Evolutionary conservation across 2,797 vertebrate species (phyloP), one percentile per base, ranked within the genome.

Genomic region (Alectoris magna): DNA sequence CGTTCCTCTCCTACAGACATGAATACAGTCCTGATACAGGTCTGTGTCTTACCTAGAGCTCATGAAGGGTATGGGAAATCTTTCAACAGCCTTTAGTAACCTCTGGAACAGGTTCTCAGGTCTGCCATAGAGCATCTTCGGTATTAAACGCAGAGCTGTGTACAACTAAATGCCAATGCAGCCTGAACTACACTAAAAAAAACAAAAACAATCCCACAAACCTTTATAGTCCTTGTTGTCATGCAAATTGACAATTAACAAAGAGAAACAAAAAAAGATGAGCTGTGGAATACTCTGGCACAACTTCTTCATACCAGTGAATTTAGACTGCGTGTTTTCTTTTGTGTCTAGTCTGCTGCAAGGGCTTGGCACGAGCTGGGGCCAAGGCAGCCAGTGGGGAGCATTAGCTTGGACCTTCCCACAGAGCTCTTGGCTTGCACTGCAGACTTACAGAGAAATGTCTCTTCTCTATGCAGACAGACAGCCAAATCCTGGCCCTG

Each of bases 311-410:
- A 95, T 92, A 96, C 95, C 90, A 84, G 43, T 89, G 91, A 95
- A 95, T 96, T 91, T 91, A 96, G 92, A 95, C 91, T 83, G 46
- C 26, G 39, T 95, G 81, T 91, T 95, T 95, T 95, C 89, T 87
- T 95, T 84, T 87, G 87, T 60, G 94, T 96, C 92, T 96, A 86
- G 85, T 92, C 95, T 97, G 96, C 95, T 94, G 95, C 93, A 93
- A 97, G 89, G 86, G 94, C 80, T 96, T 97, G 95, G 96, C 94
- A 17, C 7, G 12, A 76, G 76, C 39, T 11, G 5, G 23, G 67
- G 93, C 91, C 73, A 93, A 95, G 66, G 88, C 67, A 31, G 94
- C 94, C 95, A 90, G 96, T 69, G 87, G 91, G 93, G 93, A 95
- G 91, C 93, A 91, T 89, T 59, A 80, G 94, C 56, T 87, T 6